Evolutionary conservation across 37 sponge, comb jelly and placozoan genomes (phyloP).

Genomic region (Spongilla lacustris): DNA sequence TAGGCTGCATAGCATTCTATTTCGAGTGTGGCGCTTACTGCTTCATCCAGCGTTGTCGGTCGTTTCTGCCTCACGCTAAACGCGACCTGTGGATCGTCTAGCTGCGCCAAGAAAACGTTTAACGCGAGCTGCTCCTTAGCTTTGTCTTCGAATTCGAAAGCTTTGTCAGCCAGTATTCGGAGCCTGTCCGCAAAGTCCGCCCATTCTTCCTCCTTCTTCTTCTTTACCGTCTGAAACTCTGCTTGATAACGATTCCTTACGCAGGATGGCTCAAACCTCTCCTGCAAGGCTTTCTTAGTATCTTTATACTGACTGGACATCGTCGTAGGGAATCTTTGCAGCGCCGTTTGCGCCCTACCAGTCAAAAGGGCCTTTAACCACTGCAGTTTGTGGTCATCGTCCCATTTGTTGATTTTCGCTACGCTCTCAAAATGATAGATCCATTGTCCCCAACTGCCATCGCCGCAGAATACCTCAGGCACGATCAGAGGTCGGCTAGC

Average conservation of each 20-base stretch:
- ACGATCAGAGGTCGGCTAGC: constrained; percentile 15
- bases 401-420: constrained; percentile 47
- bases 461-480: constrained; percentile 38
- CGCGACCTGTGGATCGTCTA: no score
- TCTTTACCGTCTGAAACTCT: constrained; percentile 37
- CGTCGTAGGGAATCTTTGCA: constrained; percentile 20
- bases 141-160: constrained; percentile 31
- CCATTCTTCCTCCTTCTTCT: constrained; percentile 41
- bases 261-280: constrained; percentile 43
- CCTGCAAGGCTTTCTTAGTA: constrained; percentile 19
- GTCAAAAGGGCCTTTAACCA: constrained; percentile 40
- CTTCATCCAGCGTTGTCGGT: no score
- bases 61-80: no score
- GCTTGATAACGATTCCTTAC: constrained; percentile 29
- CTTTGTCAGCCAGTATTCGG: constrained; percentile 24
- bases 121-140: constrained; percentile 6
- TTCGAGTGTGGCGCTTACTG: no score
- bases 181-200: constrained; percentile 41
- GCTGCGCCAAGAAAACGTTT: no score
- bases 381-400: constrained; percentile 26
- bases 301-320: neutral
- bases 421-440: constrained; percentile 28
- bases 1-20: no score
- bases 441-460: constrained; percentile 48
- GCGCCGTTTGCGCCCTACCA: constrained; percentile 32